phyloP scores from a whole-genome alignment of 2,888 invertebrate species.

The Phyto melanocephala region DNA sequence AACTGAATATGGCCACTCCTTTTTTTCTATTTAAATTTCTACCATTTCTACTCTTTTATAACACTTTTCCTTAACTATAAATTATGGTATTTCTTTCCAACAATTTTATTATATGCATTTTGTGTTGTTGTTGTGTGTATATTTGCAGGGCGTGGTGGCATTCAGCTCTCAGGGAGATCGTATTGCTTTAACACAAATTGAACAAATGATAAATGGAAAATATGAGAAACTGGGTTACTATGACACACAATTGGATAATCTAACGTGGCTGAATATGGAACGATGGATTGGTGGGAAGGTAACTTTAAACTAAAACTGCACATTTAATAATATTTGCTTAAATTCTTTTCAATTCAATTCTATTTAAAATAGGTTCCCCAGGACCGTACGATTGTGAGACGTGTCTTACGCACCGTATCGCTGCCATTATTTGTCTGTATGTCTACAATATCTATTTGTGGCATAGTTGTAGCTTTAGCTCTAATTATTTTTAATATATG shows the following conservation, averaged over 20 bases:
- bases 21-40: too few species aligned
- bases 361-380: conserved; percentile 88
- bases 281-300: conserved; percentile 90
- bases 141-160: conserved; percentile 93
- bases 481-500: conserved; percentile 95
- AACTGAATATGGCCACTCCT: too few species aligned
- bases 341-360: neutral
- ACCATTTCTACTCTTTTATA: too few species aligned
- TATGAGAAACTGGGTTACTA: conserved; percentile 97
- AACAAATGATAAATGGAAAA: conserved; percentile 96
- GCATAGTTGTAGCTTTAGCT: conserved; percentile 90
- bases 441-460: conserved; percentile 93
- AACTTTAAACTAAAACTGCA: conserved; percentile 58
- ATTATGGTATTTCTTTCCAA: neutral
- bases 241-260: conserved; percentile 95
- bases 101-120: neutral
- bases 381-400: conserved; percentile 93
- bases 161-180: conserved; percentile 99
- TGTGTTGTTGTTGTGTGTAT: neutral
- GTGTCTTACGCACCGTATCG: conserved; percentile 91
- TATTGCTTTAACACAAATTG: conserved; percentile 98
- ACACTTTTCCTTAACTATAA: too few species aligned
- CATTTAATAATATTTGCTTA: neutral
- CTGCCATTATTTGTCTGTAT: conserved; percentile 95
- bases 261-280: conserved; percentile 95